These are phyloP conservation scores for Notiomystis cincta DNA, from an alignment of 2,113 vertebrate genomes.

Conservation along the genomic window DNA sequence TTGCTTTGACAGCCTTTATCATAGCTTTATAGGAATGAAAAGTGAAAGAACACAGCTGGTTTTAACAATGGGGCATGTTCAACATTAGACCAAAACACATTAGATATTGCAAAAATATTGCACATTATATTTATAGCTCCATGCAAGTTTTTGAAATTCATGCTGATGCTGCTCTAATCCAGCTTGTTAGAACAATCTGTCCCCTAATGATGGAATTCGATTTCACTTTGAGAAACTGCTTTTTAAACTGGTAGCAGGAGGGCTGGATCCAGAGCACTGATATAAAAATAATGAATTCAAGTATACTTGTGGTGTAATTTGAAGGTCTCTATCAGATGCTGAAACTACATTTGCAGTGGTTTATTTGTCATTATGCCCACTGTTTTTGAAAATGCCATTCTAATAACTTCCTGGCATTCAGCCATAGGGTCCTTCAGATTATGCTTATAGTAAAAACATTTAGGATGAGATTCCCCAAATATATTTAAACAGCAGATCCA, in stretches of 20 bases:
- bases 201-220: slow-evolving; percentile 72
- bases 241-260: slow-evolving; percentile 50
- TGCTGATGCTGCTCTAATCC: slow-evolving; percentile 74
- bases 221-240: slow-evolving; percentile 49
- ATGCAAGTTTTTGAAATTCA: slow-evolving; percentile 78
- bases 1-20: slow-evolving; percentile 84
- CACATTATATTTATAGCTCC: slow-evolving; percentile 81
- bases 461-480: neutral
- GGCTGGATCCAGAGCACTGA: slow-evolving; percentile 20
- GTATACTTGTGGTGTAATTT: neutral
- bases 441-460: neutral
- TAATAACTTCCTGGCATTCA: neutral
- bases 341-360: neutral
- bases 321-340: neutral
- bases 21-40: slow-evolving; percentile 80
- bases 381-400: neutral
- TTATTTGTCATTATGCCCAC: neutral
- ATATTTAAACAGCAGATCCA: neutral
- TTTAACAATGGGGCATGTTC: slow-evolving; percentile 79
- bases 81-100: slow-evolving; percentile 83
- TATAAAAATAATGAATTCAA: slow-evolving; percentile 6
- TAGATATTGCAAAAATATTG: slow-evolving; percentile 85
- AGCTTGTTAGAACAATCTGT: slow-evolving; percentile 75
- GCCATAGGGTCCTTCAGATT: neutral
- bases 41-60: slow-evolving; percentile 84